These are phyloP conservation scores for Thunnus thynnus DNA, from an alignment of 2,113 vertebrate genomes.

Conservation along the genomic window DNA sequence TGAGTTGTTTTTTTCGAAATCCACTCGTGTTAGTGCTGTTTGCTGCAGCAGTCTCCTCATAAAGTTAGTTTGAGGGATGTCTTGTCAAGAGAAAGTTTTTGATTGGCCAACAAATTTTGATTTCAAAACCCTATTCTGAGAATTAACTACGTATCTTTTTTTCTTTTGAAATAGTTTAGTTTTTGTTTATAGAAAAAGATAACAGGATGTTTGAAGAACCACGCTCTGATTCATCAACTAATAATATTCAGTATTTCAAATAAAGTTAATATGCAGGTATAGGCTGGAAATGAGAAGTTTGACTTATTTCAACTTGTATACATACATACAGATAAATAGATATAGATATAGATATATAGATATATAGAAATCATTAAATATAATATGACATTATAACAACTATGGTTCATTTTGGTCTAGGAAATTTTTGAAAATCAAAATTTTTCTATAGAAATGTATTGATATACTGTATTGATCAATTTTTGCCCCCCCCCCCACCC, in stretches of 20 bases:
- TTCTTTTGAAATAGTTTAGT: conserved; percentile 54
- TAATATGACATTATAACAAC: background rate
- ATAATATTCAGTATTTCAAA: background rate
- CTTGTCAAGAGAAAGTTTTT: conserved; percentile 54
- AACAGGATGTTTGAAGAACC: background rate
- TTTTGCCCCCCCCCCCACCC: no score
- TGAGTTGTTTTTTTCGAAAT: no score
- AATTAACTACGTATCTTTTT: conserved; percentile 52
- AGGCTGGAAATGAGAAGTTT: background rate
- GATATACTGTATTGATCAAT: no score
- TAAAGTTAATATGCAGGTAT: background rate
- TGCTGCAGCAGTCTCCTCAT: background rate
- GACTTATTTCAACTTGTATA: background rate
- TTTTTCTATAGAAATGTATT: no score
- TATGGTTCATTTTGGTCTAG: no score
- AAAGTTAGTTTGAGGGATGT: background rate
- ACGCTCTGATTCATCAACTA: background rate
- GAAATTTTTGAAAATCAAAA: no score
- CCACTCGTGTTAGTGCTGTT: background rate
- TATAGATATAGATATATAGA: background rate
- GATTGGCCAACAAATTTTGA: conserved; percentile 75
- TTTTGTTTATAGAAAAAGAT: conserved; percentile 9
- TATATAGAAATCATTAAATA: background rate
- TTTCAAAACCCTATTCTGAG: conserved; percentile 60
- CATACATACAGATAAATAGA: background rate